phyloP scores from a whole-genome alignment of 2,113 vertebrate species.

The Bufo gargarizans region DNA sequence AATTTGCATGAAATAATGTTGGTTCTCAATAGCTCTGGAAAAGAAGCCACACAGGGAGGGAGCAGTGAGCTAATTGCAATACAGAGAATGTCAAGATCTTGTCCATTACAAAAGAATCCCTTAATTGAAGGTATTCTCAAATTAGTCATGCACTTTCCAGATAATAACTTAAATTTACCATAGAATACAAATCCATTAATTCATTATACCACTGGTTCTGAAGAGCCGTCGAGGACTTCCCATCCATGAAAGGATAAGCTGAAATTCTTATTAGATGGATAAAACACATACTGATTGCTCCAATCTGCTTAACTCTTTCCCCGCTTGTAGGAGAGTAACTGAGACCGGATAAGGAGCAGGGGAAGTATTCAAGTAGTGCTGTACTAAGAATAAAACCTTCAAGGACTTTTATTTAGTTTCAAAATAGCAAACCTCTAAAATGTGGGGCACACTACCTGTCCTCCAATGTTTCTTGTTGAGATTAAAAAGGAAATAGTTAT shows the following conservation, averaged over 20 bases:
- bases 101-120: slow-evolving; percentile 34
- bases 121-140: slow-evolving; percentile 40
- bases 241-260: slow-evolving; percentile 19
- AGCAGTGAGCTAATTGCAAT: slow-evolving; percentile 13
- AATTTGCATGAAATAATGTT: slow-evolving; percentile 41
- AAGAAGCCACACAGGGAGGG: slow-evolving; percentile 23
- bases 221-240: slow-evolving; percentile 27
- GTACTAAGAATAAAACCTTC: neutral
- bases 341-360: neutral
- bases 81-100: slow-evolving; percentile 50
- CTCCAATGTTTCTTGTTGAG: no score
- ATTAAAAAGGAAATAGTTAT: no score
- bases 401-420: neutral
- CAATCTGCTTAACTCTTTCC: slow-evolving; percentile 8
- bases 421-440: neutral
- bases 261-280: slow-evolving; percentile 25
- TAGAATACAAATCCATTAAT: slow-evolving; percentile 43
- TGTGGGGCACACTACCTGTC: no score
- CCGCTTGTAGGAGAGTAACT: neutral
- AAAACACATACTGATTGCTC: slow-evolving; percentile 18
- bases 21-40: slow-evolving; percentile 23
- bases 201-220: slow-evolving; percentile 42
- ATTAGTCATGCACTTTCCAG: slow-evolving; percentile 51
- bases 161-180: slow-evolving; percentile 50
- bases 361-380: neutral